A percentile compares a stretch with the other conserved stretches of the same genome.
These are phyloP conservation scores for Lepus townsendii DNA, from an alignment of 2,797 vertebrate species.

Conservation along the genomic window DNA sequence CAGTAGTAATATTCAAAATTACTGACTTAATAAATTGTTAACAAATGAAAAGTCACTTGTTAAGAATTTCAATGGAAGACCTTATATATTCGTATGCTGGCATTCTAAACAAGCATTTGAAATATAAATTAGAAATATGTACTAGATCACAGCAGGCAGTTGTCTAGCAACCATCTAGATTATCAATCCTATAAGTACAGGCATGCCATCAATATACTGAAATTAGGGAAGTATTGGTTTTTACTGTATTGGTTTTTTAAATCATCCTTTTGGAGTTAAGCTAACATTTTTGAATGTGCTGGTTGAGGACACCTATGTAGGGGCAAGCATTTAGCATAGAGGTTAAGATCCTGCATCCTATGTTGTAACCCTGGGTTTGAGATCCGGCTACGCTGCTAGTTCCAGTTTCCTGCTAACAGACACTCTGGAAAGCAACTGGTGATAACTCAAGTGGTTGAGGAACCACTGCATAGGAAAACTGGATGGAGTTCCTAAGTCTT, in stretches of 20 bases:
- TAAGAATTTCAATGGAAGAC: neutral
- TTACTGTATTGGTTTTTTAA: conserved; percentile 4
- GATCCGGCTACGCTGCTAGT: too few species aligned
- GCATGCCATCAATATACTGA: neutral
- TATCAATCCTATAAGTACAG: neutral
- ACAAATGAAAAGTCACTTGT: neutral
- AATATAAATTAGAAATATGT: conserved; percentile 34
- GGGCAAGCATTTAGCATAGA: too few species aligned
- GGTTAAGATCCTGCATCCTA: too few species aligned
- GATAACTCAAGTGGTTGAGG: too few species aligned
- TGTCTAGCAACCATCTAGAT: neutral
- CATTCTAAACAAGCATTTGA: conserved; percentile 23
- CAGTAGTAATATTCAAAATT: neutral
- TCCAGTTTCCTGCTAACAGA: too few species aligned
- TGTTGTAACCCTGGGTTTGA: too few species aligned
- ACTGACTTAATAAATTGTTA: neutral
- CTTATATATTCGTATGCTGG: neutral
- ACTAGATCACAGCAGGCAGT: neutral
- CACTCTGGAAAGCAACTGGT: too few species aligned
- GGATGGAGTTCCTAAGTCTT: too few species aligned
- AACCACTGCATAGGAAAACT: too few species aligned
- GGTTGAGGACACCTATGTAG: neutral
- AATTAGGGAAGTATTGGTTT: conserved; percentile 30
- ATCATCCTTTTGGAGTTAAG: neutral
- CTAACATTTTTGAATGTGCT: neutral